These are phyloP conservation scores for Aspiorhynchus laticeps DNA, from an alignment of 2,113 vertebrate species.

Conservation along the genomic window DNA sequence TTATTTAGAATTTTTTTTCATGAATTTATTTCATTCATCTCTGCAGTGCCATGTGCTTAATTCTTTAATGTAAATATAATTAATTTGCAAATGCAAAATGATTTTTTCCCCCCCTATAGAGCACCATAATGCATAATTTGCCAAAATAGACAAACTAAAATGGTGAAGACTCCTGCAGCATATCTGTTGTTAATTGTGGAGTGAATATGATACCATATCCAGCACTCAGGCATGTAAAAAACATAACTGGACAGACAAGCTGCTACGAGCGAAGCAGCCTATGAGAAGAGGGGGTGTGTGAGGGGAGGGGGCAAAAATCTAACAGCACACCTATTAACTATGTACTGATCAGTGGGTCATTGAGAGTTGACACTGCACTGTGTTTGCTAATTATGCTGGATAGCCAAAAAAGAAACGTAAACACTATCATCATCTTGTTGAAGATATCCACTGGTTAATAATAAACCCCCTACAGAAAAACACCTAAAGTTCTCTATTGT, in stretches of 20 bases:
- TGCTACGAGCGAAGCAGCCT: slow-evolving; percentile 42
- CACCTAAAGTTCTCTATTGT: not conserved
- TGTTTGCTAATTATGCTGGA: slow-evolving; percentile 48
- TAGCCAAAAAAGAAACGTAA: not conserved
- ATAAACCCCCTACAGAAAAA: slow-evolving; percentile 1
- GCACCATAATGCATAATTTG: not conserved
- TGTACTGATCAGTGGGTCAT: slow-evolving; percentile 31
- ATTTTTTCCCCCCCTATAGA: not conserved
- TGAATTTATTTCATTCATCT: not conserved
- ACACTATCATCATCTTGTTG: not conserved
- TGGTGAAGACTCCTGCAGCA: not conserved
- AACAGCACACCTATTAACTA: not conserved
- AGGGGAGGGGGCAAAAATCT: not conserved
- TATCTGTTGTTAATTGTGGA: not conserved
- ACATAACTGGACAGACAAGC: not conserved
- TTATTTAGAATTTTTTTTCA: not conserved
- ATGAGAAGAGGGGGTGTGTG: slow-evolving; percentile 42
- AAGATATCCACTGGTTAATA: slow-evolving; percentile 17
- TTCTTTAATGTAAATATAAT: not conserved
- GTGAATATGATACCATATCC: slow-evolving; percentile 31
- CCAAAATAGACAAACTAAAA: not conserved
- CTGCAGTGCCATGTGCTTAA: not conserved
- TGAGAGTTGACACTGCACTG: slow-evolving; percentile 26
- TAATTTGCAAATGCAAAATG: not conserved
- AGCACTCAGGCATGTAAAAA: not conserved